These are phyloP conservation scores for Myotis findleyi DNA, from an alignment of 2,797 vertebrate genomes.

Conservation along the genomic window DNA sequence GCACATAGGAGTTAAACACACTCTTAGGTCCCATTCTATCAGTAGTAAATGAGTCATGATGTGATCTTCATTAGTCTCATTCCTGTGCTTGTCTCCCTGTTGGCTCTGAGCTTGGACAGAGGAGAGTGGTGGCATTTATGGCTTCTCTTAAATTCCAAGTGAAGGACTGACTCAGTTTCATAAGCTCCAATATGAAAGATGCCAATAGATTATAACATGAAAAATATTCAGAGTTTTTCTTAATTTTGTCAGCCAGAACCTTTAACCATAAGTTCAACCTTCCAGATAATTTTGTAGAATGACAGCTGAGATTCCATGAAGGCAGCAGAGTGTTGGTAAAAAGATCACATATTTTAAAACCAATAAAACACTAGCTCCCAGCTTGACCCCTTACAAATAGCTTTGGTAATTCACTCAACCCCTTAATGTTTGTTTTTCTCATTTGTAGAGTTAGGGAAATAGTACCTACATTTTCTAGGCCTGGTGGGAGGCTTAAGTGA, in stretches of 20 bases:
- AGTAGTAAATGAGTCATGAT: background rate
- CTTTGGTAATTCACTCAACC: background rate
- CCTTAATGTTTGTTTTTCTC: background rate
- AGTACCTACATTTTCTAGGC: background rate
- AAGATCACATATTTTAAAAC: constrained; percentile 34
- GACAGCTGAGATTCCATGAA: background rate
- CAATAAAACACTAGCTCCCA: background rate
- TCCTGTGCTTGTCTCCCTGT: background rate
- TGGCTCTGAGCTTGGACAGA: background rate
- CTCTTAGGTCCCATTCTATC: too few species aligned
- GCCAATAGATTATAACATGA: background rate
- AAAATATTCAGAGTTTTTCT: background rate
- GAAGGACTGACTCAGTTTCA: background rate
- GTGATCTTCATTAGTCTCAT: background rate
- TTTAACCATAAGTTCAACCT: background rate
- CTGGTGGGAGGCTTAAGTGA: background rate
- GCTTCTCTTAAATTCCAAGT: background rate
- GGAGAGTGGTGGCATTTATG: background rate
- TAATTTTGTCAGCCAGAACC: background rate
- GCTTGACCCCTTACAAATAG: background rate
- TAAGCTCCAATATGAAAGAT: background rate
- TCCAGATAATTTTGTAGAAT: background rate
- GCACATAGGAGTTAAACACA: background rate
- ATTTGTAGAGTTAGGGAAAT: background rate
- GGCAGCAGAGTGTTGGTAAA: background rate